Percentiles rank a stretch among this genome's conserved stretches.
Evolutionary conservation across 1,140 invertebrate genomes (phyloP).

Genomic region (Glomeris maerens): DNA sequence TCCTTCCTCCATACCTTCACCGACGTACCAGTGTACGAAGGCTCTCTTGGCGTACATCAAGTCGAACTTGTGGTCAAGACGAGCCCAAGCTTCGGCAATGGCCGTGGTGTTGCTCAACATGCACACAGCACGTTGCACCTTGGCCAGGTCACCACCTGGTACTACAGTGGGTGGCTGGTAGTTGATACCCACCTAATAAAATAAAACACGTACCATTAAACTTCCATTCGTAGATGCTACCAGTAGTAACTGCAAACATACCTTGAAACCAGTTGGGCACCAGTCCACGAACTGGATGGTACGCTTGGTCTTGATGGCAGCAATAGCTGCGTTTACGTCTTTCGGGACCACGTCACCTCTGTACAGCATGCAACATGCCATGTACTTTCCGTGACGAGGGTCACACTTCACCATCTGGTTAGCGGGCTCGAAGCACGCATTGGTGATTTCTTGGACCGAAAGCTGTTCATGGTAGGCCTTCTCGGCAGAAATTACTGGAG

Average conservation of each 20-base stretch:
- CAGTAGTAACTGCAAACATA: constrained; percentile 12
- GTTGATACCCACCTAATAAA: constrained; percentile 31
- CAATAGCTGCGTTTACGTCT: constrained; percentile 73
- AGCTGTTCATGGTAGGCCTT: constrained; percentile 44
- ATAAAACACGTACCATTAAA: constrained; percentile 2
- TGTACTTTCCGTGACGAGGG: constrained; percentile 75
- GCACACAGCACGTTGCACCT: constrained; percentile 68
- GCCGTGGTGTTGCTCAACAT: constrained; percentile 56
- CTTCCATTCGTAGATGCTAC: neutral
- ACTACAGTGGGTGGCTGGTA: constrained; percentile 38
- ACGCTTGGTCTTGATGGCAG: constrained; percentile 65
- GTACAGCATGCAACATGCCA: constrained; percentile 73
- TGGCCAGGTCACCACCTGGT: constrained; percentile 52
- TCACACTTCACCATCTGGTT: constrained; percentile 65
- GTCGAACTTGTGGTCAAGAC: constrained; percentile 43
- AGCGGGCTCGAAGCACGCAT: constrained; percentile 44
- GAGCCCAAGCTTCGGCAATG: constrained; percentile 45
- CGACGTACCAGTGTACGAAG: constrained; percentile 35
- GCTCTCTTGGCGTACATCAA: constrained; percentile 29
- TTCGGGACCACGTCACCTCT: constrained; percentile 58
- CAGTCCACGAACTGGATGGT: constrained; percentile 67
- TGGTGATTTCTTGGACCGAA: constrained; percentile 36
- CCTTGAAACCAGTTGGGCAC: constrained; percentile 64
- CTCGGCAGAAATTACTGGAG: constrained; percentile 43
- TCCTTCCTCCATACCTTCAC: constrained; percentile 63